Base-by-base conservation (phyloP, 2,888 invertebrate species). In the Anthrax anthrax region DNA sequence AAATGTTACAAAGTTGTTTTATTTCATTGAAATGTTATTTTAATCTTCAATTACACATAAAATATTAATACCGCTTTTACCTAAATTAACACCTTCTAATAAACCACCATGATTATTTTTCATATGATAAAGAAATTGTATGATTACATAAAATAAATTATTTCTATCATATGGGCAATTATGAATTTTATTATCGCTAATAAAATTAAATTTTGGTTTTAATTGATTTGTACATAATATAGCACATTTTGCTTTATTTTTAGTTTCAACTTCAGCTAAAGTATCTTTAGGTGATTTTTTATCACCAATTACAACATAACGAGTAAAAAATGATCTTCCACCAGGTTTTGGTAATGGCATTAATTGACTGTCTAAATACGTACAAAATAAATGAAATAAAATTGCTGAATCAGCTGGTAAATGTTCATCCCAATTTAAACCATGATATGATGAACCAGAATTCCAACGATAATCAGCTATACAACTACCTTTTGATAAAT, bases 401-500 rank as follows among this genome's bases (percentile, higher is more conserved):
- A 88, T 76, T 58, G 82, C 84, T 23, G 88, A 79, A 72, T 95
- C 94, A n/a, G 87, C 81, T 14, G 91, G 91, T 54, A 86, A 71
- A 57, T 81, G 77, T 50, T 81, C 81, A 56, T 81, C 84, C 90
- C 91, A 90, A 42, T 77, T 77, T 57, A 84, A 79, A 16, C 80
- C 80, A 57, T 80, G 77, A 57, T 77, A 76, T 27, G 70, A 70
- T 38, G 84, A 82, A 40, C 92, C 92, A 47, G 81, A 77, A 67
- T 84, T 81, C 92, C 94, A 94, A 52, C 80, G 80, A 69, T 84
- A 95, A 57, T 83, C 84, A 58, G 87, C 84, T 72, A 94, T 83
- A 60, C 89, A 89, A 12, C 90, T 87, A 50, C 89, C 90, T 60
- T 75, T 77, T 1, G 84, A 77, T 51, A 94, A 72, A 57, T 85